These are phyloP conservation scores for Onychomys leucogaster DNA, from an alignment of 2,797 vertebrate genomes.

Conservation along the genomic window DNA sequence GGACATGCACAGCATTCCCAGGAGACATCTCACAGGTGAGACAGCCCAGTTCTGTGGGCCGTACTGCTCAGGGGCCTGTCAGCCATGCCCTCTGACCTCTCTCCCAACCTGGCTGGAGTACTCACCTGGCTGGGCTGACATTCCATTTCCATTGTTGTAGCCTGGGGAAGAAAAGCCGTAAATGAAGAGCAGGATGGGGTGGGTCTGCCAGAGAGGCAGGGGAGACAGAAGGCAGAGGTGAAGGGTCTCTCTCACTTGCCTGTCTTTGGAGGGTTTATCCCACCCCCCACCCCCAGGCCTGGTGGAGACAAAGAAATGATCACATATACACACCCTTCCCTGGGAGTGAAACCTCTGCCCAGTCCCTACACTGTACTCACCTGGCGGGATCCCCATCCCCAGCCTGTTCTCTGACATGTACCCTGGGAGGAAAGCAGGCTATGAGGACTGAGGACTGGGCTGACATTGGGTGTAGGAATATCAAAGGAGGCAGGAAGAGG, in stretches of 20 bases:
- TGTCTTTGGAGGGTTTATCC: constrained; percentile 25
- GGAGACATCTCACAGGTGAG: background rate
- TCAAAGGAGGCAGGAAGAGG: background rate
- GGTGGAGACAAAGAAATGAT: background rate
- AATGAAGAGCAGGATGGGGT: background rate
- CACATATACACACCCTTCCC: background rate
- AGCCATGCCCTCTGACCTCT: background rate
- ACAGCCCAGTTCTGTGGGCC: background rate
- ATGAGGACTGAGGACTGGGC: background rate
- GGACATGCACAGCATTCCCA: background rate
- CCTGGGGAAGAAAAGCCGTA: constrained; percentile 23
- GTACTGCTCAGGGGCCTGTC: background rate
- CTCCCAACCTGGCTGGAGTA: background rate
- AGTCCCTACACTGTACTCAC: background rate
- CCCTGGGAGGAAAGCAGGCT: background rate
- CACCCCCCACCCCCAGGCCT: constrained; percentile 8
- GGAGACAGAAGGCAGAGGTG: background rate
- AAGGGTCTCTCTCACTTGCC: background rate
- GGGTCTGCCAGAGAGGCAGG: background rate
- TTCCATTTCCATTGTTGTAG: constrained; percentile 44
- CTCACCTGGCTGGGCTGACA: constrained; percentile 23
- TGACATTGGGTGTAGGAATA: background rate
- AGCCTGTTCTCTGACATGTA: background rate
- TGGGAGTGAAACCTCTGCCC: background rate
- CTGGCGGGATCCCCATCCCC: background rate